These are phyloP conservation scores for Xylocopa sonorina DNA, from an alignment of 1,140 invertebrate species.

Conservation along the genomic window DNA sequence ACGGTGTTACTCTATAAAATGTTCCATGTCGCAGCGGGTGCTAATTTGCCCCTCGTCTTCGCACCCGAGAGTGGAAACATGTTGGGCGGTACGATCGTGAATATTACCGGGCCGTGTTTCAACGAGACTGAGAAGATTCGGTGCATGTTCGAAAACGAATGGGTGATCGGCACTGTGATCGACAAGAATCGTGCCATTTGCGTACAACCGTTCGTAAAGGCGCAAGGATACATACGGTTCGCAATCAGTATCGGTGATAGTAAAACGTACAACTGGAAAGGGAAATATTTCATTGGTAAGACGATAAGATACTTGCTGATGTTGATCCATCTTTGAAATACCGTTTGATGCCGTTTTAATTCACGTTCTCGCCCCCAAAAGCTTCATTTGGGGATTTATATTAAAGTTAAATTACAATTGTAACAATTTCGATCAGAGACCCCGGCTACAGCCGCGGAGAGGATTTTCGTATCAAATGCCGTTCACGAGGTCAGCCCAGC, in stretches of 20 bases:
- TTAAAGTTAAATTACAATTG: no score
- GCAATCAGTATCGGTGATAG: constrained; percentile 91
- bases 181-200: constrained; percentile 93
- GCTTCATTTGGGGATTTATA: no score
- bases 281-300: constrained; percentile 94
- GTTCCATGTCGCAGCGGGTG: constrained; percentile 84
- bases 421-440: constrained; percentile 85
- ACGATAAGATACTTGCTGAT: constrained; percentile 30
- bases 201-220: constrained; percentile 93
- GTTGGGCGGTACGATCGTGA: constrained; percentile 96
- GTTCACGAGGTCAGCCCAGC: constrained; percentile 88
- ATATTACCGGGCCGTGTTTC: constrained; percentile 97
- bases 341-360: no score
- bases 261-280: constrained; percentile 94
- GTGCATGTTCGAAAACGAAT: constrained; percentile 91
- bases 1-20: background rate
- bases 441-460: constrained; percentile 91
- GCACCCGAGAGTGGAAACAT: constrained; percentile 97
- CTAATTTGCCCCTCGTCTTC: constrained; percentile 91
- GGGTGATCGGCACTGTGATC: constrained; percentile 88
- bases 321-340: background rate
- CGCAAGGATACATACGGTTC: constrained; percentile 95
- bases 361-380: no score
- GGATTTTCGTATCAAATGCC: constrained; percentile 89
- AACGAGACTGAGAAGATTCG: constrained; percentile 87